Base-by-base conservation (phyloP, 2,888 invertebrate genomes). In the Netelia inedita region DNA sequence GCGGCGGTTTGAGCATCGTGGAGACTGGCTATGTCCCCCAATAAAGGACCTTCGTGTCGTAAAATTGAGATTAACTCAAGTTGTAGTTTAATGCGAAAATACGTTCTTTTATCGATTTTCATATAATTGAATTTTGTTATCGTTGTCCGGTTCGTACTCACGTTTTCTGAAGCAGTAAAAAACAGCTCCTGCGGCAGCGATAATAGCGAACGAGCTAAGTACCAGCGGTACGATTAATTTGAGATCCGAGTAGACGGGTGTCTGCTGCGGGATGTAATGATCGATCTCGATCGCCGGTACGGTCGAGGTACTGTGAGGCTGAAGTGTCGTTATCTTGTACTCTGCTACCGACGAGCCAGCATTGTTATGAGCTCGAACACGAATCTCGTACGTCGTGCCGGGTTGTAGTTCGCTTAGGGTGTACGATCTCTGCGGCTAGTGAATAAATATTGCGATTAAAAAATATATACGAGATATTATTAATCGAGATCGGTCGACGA, bases 301-400 rank as follows among this genome's bases (percentile, higher is more conserved):
- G 23, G 89, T 94, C 96, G 97, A 96, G 96, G 97, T 96, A 93
- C 97, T 97, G 90, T 96, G 96, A 16, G 96, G 94, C 6, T 96
- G 96, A 85, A 97, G 95, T 1, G 98, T 98, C 41, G 97, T 97
- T 92, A 98, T 97, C 94, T 98, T 97, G 92, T 98, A 98, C 11
- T 97, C 94, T 0, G 97, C 97, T 66, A 96, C 95, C 0, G 97
- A 97, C 85, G 97, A 97, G 0, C 98, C 98, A 0, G 98, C 98
- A 93, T 98, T 97, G 94, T 98, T 98, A 92, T 97, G 96, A 0
- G 98, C 98, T 0, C 94, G 94, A 55, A 95, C 93, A 79, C 94
- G 94, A 21, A 95, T 90, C 82, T 94, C 94, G 90, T 95, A 95
- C 50, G 92, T 92, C 9, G 94, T 91, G 61, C 96, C 97, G 0